Evolutionary conservation across 64 coral and sea anemone species (phyloP).

Genomic region (Hydrozoanthus tunicans): DNA sequence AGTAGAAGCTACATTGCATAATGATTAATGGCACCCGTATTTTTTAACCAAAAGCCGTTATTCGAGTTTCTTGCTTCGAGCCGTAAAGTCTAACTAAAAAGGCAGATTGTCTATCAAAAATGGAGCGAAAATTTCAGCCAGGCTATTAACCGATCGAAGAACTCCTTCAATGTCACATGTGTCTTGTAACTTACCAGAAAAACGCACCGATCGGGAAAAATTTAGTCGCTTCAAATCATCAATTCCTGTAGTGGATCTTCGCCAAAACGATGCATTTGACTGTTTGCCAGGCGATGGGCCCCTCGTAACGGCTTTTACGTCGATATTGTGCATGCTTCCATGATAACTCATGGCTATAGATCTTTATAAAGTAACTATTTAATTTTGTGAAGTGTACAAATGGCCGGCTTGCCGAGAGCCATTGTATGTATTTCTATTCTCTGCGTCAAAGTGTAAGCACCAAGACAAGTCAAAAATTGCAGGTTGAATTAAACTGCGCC

Average conservation of each 20-base stretch:
- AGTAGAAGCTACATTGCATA: background rate
- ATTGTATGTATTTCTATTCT: background rate
- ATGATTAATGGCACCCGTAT: constrained; percentile 16
- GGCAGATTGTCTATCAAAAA: too few species aligned
- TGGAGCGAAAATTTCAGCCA: too few species aligned
- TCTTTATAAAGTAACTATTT: background rate
- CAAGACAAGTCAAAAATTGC: background rate
- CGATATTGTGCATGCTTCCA: constrained; percentile 26
- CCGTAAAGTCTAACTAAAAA: too few species aligned
- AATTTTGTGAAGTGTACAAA: background rate
- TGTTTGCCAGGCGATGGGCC: background rate
- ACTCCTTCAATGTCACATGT: background rate
- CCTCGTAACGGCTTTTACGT: background rate
- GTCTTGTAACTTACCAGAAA: constrained; percentile 35
- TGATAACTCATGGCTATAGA: constrained; percentile 30
- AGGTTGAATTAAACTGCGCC: constrained; percentile 22
- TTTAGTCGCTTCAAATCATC: constrained; percentile 44
- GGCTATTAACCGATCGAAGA: too few species aligned
- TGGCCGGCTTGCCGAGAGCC: background rate
- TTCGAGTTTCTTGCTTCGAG: background rate
- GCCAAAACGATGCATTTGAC: constrained; percentile 35
- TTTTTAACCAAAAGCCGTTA: constrained; percentile 1
- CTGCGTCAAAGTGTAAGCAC: background rate
- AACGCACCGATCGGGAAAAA: constrained; percentile 48
- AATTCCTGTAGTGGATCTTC: constrained; percentile 36